Percentiles rank a stretch among this genome's conserved stretches.
Evolutionary conservation across 2,113 vertebrate genomes (phyloP).

Genomic region (Dipodomys ordii): DNA sequence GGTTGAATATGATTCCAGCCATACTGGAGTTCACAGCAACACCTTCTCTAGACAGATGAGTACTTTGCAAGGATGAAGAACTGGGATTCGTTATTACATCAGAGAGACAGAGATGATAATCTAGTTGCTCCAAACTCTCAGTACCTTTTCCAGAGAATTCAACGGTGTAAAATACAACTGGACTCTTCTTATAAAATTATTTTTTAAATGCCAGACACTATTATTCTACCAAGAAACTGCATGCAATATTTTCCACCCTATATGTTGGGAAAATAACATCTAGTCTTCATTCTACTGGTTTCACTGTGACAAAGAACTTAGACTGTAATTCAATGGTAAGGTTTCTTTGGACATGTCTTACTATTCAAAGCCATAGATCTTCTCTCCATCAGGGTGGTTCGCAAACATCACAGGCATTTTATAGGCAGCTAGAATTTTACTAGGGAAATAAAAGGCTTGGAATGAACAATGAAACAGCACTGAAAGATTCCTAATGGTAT

Average conservation of each 20-base stretch:
- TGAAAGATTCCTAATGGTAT: slow-evolving; percentile 79
- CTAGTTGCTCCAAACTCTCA: not conserved
- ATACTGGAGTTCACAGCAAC: not conserved
- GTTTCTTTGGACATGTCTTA: not conserved
- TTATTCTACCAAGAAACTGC: not conserved
- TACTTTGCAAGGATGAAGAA: not conserved
- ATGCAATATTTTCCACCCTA: not conserved
- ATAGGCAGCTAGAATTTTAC: slow-evolving; percentile 58
- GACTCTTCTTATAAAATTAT: not conserved
- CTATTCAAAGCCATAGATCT: not conserved
- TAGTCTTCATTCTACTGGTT: not conserved
- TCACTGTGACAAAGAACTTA: not conserved
- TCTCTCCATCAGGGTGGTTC: not conserved
- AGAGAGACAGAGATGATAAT: not conserved
- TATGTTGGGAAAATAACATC: not conserved
- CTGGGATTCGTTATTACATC: not conserved
- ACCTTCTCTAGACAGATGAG: not conserved
- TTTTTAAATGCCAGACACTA: not conserved
- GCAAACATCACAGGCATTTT: not conserved
- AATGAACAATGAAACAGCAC: slow-evolving; percentile 75
- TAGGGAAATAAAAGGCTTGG: slow-evolving; percentile 51
- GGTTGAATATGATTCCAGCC: no score
- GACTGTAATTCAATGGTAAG: not conserved
- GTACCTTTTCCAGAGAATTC: not conserved
- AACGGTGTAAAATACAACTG: not conserved